Evolutionary conservation across 1,140 invertebrate genomes (phyloP).

Genomic region (Neelides sp.): DNA sequence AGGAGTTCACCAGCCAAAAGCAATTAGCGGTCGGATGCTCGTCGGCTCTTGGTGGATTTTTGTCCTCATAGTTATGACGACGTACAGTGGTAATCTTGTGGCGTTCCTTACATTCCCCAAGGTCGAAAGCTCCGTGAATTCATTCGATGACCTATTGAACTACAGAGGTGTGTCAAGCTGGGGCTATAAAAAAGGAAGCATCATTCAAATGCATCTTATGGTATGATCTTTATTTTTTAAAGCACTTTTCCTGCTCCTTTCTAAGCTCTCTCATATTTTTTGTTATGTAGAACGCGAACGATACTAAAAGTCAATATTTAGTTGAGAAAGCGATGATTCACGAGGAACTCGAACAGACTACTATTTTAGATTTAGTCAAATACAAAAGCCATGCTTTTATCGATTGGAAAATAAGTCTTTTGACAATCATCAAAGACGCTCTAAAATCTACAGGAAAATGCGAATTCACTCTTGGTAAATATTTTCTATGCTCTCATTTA

Average conservation of each 20-base stretch:
- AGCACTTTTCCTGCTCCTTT: not conserved
- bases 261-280: not conserved
- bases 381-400: slow-evolving; percentile 55
- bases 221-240: slow-evolving; percentile 33
- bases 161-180: slow-evolving; percentile 48
- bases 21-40: slow-evolving; percentile 73
- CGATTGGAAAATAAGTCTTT: slow-evolving; percentile 64
- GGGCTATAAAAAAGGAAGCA: slow-evolving; percentile 59
- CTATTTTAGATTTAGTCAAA: slow-evolving; percentile 49
- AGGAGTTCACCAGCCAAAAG: slow-evolving; percentile 66
- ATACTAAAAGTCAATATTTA: slow-evolving; percentile 33
- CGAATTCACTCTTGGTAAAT: slow-evolving; percentile 53
- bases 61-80: slow-evolving; percentile 75
- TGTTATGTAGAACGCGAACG: slow-evolving; percentile 21
- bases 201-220: slow-evolving; percentile 53
- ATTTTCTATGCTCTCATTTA: no score
- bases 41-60: slow-evolving; percentile 87
- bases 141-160: slow-evolving; percentile 53
- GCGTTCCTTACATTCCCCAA: slow-evolving; percentile 86
- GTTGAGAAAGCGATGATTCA: slow-evolving; percentile 43
- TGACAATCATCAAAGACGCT: slow-evolving; percentile 49
- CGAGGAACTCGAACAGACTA: slow-evolving; percentile 36
- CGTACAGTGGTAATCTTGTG: slow-evolving; percentile 83
- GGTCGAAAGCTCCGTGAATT: slow-evolving; percentile 61
- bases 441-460: slow-evolving; percentile 49